phyloP scores from a whole-genome alignment of 1,140 invertebrate species.

The Cotesia typhae region DNA sequence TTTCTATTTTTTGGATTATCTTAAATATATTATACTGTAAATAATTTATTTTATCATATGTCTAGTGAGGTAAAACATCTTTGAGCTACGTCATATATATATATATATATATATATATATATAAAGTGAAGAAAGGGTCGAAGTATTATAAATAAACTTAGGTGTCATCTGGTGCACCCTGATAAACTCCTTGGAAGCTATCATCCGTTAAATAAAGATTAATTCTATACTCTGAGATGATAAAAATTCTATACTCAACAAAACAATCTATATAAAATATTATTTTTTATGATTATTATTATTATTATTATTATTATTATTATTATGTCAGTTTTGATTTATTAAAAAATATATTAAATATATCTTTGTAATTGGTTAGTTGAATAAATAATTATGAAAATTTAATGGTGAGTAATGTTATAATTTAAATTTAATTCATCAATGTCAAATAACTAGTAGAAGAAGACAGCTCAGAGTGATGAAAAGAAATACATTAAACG shows the following conservation, averaged over 20 bases:
- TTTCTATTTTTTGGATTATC: too few species aligned
- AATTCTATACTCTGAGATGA: neutral
- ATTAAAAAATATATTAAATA: too few species aligned
- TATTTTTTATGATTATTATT: too few species aligned
- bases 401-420: neutral
- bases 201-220: slow-evolving; percentile 22
- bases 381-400: neutral
- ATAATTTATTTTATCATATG: too few species aligned
- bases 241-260: too few species aligned
- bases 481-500: neutral
- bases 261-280: neutral
- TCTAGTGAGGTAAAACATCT: too few species aligned
- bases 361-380: neutral
- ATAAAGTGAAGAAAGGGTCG: neutral
- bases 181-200: slow-evolving; percentile 14
- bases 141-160: slow-evolving; percentile 26
- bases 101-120: too few species aligned
- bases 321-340: too few species aligned
- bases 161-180: slow-evolving; percentile 13
- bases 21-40: too few species aligned
- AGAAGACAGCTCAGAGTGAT: too few species aligned
- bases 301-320: too few species aligned
- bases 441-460: neutral
- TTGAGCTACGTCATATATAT: neutral
- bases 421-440: slow-evolving; percentile 27